Evolutionary conservation across 2,888 invertebrate genomes (phyloP).

Genomic region (Campaea margaritaria): DNA sequence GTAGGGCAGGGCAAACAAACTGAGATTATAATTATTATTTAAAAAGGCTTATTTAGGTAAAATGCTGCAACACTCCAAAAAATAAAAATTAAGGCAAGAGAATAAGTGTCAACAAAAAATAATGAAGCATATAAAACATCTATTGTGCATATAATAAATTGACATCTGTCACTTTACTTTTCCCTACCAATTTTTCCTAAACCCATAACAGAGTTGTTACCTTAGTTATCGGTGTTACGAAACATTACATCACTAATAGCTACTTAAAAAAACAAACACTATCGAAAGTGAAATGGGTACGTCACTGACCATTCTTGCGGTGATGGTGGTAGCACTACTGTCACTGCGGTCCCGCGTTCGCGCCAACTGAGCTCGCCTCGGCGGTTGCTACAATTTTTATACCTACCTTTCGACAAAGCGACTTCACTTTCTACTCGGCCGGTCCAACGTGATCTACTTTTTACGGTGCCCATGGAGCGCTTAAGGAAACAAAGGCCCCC

Average conservation of each 20-base stretch:
- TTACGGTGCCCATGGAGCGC: slow-evolving; percentile 56
- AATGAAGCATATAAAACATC: too few species aligned
- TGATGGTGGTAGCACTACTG: slow-evolving; percentile 55
- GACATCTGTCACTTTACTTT: too few species aligned
- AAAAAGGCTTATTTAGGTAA: too few species aligned
- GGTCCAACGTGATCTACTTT: slow-evolving; percentile 76
- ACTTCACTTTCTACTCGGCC: slow-evolving; percentile 82
- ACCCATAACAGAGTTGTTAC: slow-evolving; percentile 11
- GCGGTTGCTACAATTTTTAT: slow-evolving; percentile 77
- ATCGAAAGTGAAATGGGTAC: slow-evolving; percentile 60
- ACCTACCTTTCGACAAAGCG: slow-evolving; percentile 66
- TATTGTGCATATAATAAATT: too few species aligned
- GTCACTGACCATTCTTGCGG: slow-evolving; percentile 74
- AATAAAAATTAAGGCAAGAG: too few species aligned
- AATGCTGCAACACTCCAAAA: too few species aligned
- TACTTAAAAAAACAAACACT: slow-evolving; percentile 59
- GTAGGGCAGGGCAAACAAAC: too few species aligned
- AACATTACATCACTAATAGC: slow-evolving; percentile 45
- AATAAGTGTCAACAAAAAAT: too few species aligned
- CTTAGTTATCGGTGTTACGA: slow-evolving; percentile 14
- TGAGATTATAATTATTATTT: too few species aligned
- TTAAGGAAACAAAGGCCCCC: slow-evolving; percentile 15
- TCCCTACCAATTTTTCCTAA: neutral
- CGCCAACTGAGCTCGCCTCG: slow-evolving; percentile 70
- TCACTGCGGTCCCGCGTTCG: slow-evolving; percentile 57